These are phyloP conservation scores for Anastatus disparis DNA, from an alignment of 1,140 invertebrate genomes.

Conservation along the genomic window DNA sequence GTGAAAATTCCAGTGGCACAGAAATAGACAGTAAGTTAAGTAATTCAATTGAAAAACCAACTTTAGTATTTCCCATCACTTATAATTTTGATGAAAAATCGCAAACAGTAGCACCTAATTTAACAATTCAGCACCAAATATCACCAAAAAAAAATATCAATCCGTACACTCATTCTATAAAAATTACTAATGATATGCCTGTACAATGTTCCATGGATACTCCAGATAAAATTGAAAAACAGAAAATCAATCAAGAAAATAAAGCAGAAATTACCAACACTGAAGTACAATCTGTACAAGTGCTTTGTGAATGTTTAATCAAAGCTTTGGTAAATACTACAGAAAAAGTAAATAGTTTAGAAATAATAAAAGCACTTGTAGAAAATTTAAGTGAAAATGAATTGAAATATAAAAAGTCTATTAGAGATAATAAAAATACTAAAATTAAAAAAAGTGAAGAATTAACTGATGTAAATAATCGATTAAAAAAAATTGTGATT, in stretches of 20 bases:
- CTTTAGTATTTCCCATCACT: conserved; percentile 9
- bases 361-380: not conserved
- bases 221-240: not conserved
- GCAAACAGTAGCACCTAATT: not conserved
- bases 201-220: not conserved
- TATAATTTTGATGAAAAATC: not conserved
- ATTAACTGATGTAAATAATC: not conserved
- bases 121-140: conserved; percentile 17
- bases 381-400: conserved; percentile 5
- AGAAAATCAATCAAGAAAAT: not conserved
- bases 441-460: not conserved
- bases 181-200: conserved; percentile 20
- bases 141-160: not conserved
- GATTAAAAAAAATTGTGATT: too few relatives aligned
- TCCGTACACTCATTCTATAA: not conserved
- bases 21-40: not conserved
- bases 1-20: not conserved
- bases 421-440: not conserved
- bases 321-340: conserved; percentile 3
- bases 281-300: not conserved
- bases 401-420: not conserved
- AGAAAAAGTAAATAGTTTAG: conserved; percentile 2
- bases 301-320: not conserved
- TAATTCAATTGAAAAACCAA: not conserved
- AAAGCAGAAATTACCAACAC: not conserved